Evolutionary conservation across 37 sponge, comb jelly and placozoan genomes (phyloP), one percentile per base, ranked within the genome.

Genomic region (Agelas oroides): DNA sequence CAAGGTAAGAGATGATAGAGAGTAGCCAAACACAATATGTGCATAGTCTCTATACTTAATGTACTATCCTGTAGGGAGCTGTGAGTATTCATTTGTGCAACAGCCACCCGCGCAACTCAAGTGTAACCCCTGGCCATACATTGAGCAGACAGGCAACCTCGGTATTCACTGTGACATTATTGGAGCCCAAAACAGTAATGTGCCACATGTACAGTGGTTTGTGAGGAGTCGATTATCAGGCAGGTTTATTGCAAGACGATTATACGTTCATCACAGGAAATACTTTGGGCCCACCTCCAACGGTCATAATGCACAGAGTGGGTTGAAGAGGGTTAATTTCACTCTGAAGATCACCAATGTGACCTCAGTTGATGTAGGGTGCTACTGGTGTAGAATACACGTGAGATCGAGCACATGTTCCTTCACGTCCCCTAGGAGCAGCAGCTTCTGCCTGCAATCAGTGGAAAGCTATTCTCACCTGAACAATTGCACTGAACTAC

Each of bases 91-190:
- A 24, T 71, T 71, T 28, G 28, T 71, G 15, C 21, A 41, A 40
- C 73, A 71, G 27, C 73, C 73, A 14, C 21, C 2, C 13, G 15
- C 53, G 1, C 27, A 41, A 20, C 21, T 41, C 5, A 40, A 18
- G 14, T 71, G 73, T n/a, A 71, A 71, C 27, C 73, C 73, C 1
- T 71, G 73, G 73, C 73, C 73, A 5, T 71, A 27, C 15, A 71
- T 41, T 40, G 34, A 68, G 35, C 23, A 21, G 18, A 18, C 21
- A 18, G 19, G 34, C 28, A 12, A 31, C 73, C 73, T 71, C 5
- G 5, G 15, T 5, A 52, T 71, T 3, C 53, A 38, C 53, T 71
- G 73, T 16, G 53, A 71, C 28, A 38, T 71, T 28, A 39, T 5
- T 20, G 53, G 53, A 21, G 53, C 73, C 53, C 46, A 71, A 27